phyloP scores from a whole-genome alignment of 2,888 invertebrate species.

The Odontocolon sp. region DNA sequence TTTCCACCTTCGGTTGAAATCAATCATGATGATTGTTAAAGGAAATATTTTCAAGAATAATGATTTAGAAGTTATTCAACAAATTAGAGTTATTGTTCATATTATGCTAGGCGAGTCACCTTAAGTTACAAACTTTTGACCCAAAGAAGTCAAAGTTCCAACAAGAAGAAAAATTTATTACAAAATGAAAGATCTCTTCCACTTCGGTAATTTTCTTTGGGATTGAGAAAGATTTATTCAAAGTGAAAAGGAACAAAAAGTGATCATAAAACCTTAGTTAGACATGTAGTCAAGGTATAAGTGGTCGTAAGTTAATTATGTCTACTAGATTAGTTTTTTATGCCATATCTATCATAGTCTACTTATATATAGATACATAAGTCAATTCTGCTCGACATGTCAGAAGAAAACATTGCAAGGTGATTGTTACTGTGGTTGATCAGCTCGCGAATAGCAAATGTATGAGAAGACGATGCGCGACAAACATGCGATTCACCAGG shows the following conservation, averaged over 20 bases:
- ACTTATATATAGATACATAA: neutral
- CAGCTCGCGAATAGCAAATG: neutral
- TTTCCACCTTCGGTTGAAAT: too few relatives aligned
- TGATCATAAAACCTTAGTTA: neutral
- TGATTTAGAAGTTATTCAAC: too few relatives aligned
- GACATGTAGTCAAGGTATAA: conserved; percentile 26
- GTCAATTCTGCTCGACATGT: neutral
- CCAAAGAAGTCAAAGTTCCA: too few relatives aligned
- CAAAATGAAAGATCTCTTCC: too few relatives aligned
- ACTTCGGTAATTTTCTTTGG: too few relatives aligned
- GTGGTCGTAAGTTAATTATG: conserved; percentile 1
- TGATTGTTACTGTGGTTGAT: neutral
- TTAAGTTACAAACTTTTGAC: too few relatives aligned
- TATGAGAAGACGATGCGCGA: neutral
- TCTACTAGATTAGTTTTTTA: neutral
- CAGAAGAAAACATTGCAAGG: neutral
- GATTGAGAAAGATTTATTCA: neutral
- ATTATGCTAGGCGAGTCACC: too few relatives aligned
- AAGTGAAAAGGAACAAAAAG: conserved; percentile 1
- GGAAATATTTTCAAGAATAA: too few relatives aligned
- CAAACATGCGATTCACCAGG: neutral
- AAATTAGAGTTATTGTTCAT: too few relatives aligned
- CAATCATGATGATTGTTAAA: too few relatives aligned
- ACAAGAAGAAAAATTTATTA: neutral
- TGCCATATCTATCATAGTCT: too few relatives aligned